phyloP scores from a whole-genome alignment of 2,113 vertebrate genomes.

The Anarrhichthys ocellatus region DNA sequence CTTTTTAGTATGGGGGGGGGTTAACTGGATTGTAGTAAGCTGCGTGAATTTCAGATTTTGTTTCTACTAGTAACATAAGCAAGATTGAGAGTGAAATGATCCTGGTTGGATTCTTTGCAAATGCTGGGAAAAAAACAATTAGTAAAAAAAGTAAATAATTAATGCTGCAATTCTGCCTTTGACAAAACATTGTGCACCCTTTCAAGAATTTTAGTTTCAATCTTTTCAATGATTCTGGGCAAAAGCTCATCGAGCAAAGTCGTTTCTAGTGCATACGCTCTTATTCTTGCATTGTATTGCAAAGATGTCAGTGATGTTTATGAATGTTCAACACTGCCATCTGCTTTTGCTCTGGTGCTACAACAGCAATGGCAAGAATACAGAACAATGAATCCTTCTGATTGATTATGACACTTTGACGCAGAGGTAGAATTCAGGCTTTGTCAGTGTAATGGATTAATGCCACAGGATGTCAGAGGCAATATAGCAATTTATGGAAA shows the following conservation, averaged over 20 bases:
- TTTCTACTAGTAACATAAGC: not conserved
- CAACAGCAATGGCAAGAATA: slow-evolving; percentile 5
- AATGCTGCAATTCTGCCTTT: not conserved
- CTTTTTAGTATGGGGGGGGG: not conserved
- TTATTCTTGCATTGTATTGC: not conserved
- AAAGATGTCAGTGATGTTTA: not conserved
- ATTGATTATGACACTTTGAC: not conserved
- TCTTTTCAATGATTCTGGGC: not conserved
- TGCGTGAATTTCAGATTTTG: not conserved
- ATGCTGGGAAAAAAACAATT: not conserved
- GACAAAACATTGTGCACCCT: not conserved
- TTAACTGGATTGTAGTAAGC: not conserved
- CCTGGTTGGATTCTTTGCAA: slow-evolving; percentile 9
- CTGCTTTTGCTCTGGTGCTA: slow-evolving; percentile 35
- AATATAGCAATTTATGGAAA: not conserved
- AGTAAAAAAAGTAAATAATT: not conserved
- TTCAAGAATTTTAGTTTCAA: not conserved
- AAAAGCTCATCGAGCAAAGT: not conserved
- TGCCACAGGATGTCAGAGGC: not conserved
- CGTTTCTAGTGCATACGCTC: not conserved
- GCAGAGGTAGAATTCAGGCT: not conserved
- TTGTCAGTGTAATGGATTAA: not conserved
- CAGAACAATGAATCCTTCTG: not conserved
- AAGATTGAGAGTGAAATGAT: not conserved
- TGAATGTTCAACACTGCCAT: slow-evolving; percentile 54